Conservation (phyloP, 2,888 invertebrate species). For the Scrobipalpa atriplicella region DNA sequence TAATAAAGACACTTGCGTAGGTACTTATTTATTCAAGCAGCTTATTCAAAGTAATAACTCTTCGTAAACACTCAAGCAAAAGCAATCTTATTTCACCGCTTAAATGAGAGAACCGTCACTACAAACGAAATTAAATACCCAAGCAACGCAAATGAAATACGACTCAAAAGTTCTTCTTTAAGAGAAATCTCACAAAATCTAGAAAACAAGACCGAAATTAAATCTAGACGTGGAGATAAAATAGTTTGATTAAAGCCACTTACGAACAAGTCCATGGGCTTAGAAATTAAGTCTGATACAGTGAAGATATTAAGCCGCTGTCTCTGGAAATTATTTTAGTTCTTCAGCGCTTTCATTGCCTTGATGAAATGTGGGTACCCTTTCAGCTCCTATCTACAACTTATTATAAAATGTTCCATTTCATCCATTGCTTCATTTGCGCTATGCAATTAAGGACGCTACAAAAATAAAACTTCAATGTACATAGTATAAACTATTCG, state of each 20-base stretch:
- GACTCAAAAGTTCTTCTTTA: slow-evolving; percentile 27
- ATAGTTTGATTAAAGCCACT: slow-evolving; percentile 32
- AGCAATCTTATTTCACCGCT: slow-evolving; percentile 15
- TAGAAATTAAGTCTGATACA: slow-evolving; percentile 29
- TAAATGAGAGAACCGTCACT: slow-evolving; percentile 27
- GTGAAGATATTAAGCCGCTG: slow-evolving; percentile 15
- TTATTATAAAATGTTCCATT: background rate
- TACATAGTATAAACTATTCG: background rate
- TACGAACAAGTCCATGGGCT: slow-evolving; percentile 21
- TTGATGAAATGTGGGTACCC: background rate
- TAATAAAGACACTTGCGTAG: slow-evolving; percentile 11
- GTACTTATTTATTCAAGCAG: slow-evolving; percentile 8
- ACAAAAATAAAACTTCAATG: background rate
- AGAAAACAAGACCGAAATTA: slow-evolving; percentile 31
- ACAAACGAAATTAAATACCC: slow-evolving; percentile 29
- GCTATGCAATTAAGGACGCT: background rate
- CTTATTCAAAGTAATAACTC: slow-evolving; percentile 20
- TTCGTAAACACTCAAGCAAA: slow-evolving; percentile 18
- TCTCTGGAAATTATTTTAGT: slow-evolving; percentile 1
- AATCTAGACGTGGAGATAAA: slow-evolving; percentile 27
- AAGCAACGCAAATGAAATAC: slow-evolving; percentile 25
- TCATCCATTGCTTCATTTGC: background rate
- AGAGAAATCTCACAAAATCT: slow-evolving; percentile 28
- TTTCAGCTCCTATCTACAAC: background rate
- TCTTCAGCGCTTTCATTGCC: slow-evolving; percentile 7